These are phyloP conservation scores for Ornithorhynchus anatinus DNA, from an alignment of 2,113 vertebrate genomes.

Conservation along the genomic window DNA sequence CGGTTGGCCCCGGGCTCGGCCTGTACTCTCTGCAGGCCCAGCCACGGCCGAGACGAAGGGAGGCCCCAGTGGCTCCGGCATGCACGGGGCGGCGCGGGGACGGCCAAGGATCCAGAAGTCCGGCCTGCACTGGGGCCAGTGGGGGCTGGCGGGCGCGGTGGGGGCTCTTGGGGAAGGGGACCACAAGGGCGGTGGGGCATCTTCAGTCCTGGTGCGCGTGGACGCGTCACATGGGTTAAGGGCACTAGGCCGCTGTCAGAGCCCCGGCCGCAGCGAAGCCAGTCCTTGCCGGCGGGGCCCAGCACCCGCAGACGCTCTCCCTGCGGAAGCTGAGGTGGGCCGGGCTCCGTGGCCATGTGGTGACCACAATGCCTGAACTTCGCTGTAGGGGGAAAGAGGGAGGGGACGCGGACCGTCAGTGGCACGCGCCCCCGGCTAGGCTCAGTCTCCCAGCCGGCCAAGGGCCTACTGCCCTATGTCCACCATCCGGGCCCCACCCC, in stretches of 20 bases:
- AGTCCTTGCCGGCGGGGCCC: slow-evolving; percentile 82
- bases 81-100: slow-evolving; percentile 40
- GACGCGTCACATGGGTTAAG: slow-evolving; percentile 86
- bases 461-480: neutral
- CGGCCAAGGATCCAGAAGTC: too few relatives aligned
- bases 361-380: slow-evolving; percentile 89
- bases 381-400: slow-evolving; percentile 65
- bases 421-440: too few relatives aligned
- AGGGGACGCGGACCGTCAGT: slow-evolving; percentile 17
- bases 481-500: too few relatives aligned
- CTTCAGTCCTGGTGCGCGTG: slow-evolving; percentile 62
- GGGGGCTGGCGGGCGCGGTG: too few relatives aligned
- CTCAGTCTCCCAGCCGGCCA: neutral
- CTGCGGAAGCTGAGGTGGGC: slow-evolving; percentile 92
- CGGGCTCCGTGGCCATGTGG: slow-evolving; percentile 86
- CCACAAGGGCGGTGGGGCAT: too few relatives aligned
- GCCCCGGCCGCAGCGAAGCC: slow-evolving; percentile 85
- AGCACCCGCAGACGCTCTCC: slow-evolving; percentile 84
- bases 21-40: neutral
- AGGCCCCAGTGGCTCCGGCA: neutral
- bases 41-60: rapidly evolving
- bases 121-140: too few relatives aligned
- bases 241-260: slow-evolving; percentile 83
- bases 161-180: slow-evolving; percentile 46
- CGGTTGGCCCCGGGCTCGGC: neutral